Conservation (phyloP, 2,888 invertebrate genomes). For the Leucophenga montana region DNA sequence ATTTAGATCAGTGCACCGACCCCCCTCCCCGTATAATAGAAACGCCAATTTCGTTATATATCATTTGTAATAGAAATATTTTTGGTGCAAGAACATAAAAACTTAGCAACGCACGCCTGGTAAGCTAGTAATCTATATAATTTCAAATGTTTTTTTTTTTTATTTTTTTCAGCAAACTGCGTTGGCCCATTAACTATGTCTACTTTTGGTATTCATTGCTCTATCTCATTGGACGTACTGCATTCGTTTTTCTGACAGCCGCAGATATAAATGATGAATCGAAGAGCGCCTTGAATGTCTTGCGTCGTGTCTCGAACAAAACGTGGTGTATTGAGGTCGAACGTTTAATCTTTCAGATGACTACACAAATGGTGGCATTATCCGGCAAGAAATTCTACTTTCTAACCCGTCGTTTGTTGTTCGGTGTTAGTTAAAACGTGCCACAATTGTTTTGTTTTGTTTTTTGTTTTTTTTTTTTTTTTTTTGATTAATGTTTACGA, state of each 20-base stretch:
- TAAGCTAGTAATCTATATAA: too few species aligned
- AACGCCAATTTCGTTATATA: too few species aligned
- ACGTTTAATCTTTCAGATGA: slow-evolving; percentile 77
- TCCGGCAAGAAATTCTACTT: slow-evolving; percentile 78
- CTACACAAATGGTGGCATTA: slow-evolving; percentile 75
- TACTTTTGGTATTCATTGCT: slow-evolving; percentile 77
- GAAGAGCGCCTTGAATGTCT: slow-evolving; percentile 73
- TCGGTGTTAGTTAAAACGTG: slow-evolving; percentile 74
- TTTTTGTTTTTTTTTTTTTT: background rate
- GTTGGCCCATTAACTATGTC: slow-evolving; percentile 73
- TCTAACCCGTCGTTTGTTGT: slow-evolving; percentile 76
- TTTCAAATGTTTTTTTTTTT: background rate
- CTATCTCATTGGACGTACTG: slow-evolving; percentile 75
- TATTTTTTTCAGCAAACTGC: slow-evolving; percentile 60
- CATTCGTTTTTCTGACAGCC: slow-evolving; percentile 75
- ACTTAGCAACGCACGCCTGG: too few species aligned
- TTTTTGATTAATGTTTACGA: slow-evolving; percentile 2
- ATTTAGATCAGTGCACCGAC: too few species aligned
- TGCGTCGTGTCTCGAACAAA: slow-evolving; percentile 70
- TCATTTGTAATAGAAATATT: too few species aligned
- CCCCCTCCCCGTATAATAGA: too few species aligned
- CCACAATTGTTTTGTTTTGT: background rate
- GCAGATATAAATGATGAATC: slow-evolving; percentile 77
- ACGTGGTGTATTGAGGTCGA: slow-evolving; percentile 73
- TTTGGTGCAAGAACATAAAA: too few species aligned